Base-by-base conservation (phyloP, 2,797 vertebrate genomes). In the Bradypodion ventrale region DNA sequence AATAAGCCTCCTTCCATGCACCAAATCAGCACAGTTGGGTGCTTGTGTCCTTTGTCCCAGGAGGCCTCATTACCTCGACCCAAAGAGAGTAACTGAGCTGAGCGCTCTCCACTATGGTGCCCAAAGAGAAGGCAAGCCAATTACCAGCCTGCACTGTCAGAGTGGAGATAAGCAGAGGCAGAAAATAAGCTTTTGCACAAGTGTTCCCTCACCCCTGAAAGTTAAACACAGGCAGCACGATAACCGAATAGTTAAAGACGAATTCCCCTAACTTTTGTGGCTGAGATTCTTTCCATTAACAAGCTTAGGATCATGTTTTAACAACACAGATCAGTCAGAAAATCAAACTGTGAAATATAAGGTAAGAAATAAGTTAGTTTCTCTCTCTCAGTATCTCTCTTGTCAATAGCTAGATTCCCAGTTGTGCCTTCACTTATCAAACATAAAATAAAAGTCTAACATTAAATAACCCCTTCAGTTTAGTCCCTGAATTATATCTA, bases 201-300 rank as follows among this genome's bases (percentile, higher is more conserved):
- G 59, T 72, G 81, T 86, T 60, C 78, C 85, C 73, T 5, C 19
- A 12, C 40, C 52, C 19, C 42, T 0, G 16, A 49, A 70, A 80
- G 37, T 78, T 44, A 59, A 75, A 52, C 1, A 0, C 35, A 72
- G 76, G 84, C 91, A 89, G 88, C 62, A 85, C 75, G 78, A 52
- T 62, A 46, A 84, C 60, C 4, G 80, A 82, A 92, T n/a, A 69
- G 46, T 83, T 32, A 90, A 87, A 90, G 94, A 90, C 90, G 93
- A 92, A 82, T 92, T 87, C 32, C 89, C 83, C 46, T 4, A 78
- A 92, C 93, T 77, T 83, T 75, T 93, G 80, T 87, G 89, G 93
- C 77, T 82, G 78, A 80, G 74, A 1, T 1, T 82, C 56, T 65
- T 83, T 85, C 88, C 78, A 87, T 90, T 86, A 25, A 73, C 75